Base-by-base conservation (phyloP, 2,797 vertebrate genomes). In the Danio tinwini region DNA sequence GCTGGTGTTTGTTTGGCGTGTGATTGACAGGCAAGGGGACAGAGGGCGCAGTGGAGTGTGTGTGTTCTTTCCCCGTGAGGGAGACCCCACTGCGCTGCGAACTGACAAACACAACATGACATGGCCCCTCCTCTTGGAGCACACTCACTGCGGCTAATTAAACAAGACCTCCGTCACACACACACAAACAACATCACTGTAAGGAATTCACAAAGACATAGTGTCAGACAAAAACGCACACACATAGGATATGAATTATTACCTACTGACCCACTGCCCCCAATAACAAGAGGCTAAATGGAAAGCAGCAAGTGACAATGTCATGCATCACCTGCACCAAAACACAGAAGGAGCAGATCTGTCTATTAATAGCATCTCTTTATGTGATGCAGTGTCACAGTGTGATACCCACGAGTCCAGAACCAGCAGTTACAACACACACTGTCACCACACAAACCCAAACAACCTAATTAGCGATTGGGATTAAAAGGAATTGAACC, bases 21-120 rank as follows among this genome's bases (percentile, higher is more conserved):
- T 88, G 85, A 92, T 80, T 89, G 90, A 90, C 90, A 88, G 83
- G 59, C 62, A 82, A 85, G 88, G 83, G 90, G 89, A 89, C 87
- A 89, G 86, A 87, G 87, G 88, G 85, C 84, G 88, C 87, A 80
- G 80, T 76, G 85, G 85, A 90, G 29, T 29, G 67, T 76, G 88
- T 91, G 88, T 86, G 87, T 91, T 86, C 76, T 85, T 86, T 88
- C 87, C 89, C 90, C 83, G 79, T 78, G 82, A 91, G 90, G 87
- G 85, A 86, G 70, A 88, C 87, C 83, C 71, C 83, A 76, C 44
- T 77, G 83, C 77, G 79, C 81, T 80, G 45, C 1, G 68, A 82
- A 73, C 87, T 91, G 91, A 94, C 92, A 92, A 91, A 93, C 89
- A 84, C 82, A 85, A 90, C 81, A 78, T 91, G 92, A 94, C 92